Evolutionary conservation across 2,888 invertebrate genomes (phyloP).

Genomic region (Cynaeus angustus): DNA sequence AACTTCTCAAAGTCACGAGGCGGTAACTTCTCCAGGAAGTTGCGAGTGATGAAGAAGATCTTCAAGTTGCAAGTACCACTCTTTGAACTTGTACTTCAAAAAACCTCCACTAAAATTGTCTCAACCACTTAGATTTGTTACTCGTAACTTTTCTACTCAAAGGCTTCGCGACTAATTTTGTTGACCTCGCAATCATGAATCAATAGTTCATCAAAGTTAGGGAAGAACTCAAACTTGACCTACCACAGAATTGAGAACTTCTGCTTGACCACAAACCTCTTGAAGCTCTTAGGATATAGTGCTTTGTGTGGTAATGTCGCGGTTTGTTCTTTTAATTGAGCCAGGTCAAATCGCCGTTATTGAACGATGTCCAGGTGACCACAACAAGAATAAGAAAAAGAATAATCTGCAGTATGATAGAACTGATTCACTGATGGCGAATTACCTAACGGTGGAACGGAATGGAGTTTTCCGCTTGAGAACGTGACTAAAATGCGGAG

Average conservation of each 20-base stretch:
- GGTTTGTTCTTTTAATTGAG: slow-evolving; percentile 54
- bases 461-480: slow-evolving; percentile 31
- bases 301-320: slow-evolving; percentile 55
- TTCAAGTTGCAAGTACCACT: background rate
- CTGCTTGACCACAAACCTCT: slow-evolving; percentile 56
- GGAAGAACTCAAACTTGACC: slow-evolving; percentile 58
- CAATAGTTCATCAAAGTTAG: slow-evolving; percentile 56
- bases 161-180: slow-evolving; percentile 57
- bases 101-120: no score
- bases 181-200: slow-evolving; percentile 60
- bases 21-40: background rate
- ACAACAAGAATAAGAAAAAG: slow-evolving; percentile 4
- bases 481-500: slow-evolving; percentile 39
- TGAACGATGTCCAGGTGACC: slow-evolving; percentile 24
- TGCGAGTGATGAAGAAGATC: background rate
- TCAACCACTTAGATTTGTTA: slow-evolving; percentile 51
- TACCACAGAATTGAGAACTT: slow-evolving; percentile 57
- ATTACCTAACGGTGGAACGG: slow-evolving; percentile 19
- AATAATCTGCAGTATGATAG: slow-evolving; percentile 1
- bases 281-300: slow-evolving; percentile 54
- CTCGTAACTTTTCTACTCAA: background rate
- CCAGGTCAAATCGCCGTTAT: slow-evolving; percentile 57
- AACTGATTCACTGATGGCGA: slow-evolving; percentile 25
- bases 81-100: no score
- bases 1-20: background rate